Base-by-base conservation (phyloP, 2,888 invertebrate genomes). In the Hirudinaria manillensis region DNA sequence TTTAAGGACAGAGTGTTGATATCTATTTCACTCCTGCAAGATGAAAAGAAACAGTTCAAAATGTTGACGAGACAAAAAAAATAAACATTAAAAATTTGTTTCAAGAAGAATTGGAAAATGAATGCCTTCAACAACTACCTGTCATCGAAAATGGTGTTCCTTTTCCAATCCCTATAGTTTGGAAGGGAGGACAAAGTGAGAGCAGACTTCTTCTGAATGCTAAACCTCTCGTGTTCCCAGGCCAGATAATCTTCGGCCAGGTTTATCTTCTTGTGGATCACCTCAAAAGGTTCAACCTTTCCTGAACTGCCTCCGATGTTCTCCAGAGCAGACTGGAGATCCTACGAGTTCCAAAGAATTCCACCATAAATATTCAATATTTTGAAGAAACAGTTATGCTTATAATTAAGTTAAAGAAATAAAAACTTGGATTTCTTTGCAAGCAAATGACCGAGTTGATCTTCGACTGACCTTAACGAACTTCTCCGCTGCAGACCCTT, bases 151-250 rank as follows among this genome's bases (percentile, higher is more conserved):
- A 87, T 82, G 16, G 86, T 82, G 38, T 81, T 81, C 76, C 87
- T 82, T 32, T 81, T 79, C 0, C 81, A 80, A 29, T 82, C 81
- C 76, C 83, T 83, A 72, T 85, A 84, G 19, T 83, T 81, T 19
- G 83, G 88, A 6, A 93, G 84, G 0, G 91, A 89, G 0, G 96
- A 96, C 4, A 98, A 82, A 0, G 97, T 97, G 83, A 96, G 93
- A 0, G 95, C 95, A 0, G 94, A 91, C 81, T 96, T 89, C 78
- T 95, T 88, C 79, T 93, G 89, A 80, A 98, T 93, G 84, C 94
- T 95, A 86, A 92, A 98, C 79, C 94, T 88, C 86, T 99, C 98
- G 83, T 99, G 98, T 82, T 97, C 96, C 98, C 98, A 99, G 0
- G 94, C 92, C 38, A 96, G 86, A 75, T 91, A 88, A 80, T 93